Base-by-base conservation (phyloP, 2,113 vertebrate species). In the Uropsilus gracilis region DNA sequence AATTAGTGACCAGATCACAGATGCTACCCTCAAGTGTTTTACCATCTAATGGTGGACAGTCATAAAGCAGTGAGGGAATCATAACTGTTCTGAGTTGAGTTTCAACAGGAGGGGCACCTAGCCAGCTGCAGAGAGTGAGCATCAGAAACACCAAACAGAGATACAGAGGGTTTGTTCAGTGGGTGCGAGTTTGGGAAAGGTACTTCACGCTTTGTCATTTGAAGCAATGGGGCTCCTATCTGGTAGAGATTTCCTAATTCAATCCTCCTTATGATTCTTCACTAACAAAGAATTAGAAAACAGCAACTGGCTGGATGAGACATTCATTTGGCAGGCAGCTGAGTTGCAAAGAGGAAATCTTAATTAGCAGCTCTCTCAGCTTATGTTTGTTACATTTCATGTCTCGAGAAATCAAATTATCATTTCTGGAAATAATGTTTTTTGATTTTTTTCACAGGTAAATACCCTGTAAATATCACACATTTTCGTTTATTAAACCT, bases 301-400 rank as follows among this genome's bases (percentile, higher is more conserved):
- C 50, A 68, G 53, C 66, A 81, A 28, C 71, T 22, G 76, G 50
- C 34, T 55, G 2, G 17, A 32, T 18, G 59, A 84, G 39, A 28
- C 50, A 24, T 32, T 8, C 42, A 39, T 26, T 53, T 86, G 69
- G 44, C 89, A 92, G 71, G 57, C 44, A 42, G 42, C 42, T 82
- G 28, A 91, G 63, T n/a, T 83, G 94, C 82, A 76, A 91, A 84
- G 63, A 72, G 88, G 87, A 80, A 68, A 63, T 90, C 59, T 85
- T 94, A 90, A 94, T 85, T 66, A 93, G 84, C 77, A 44, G 39
- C 30, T 77, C 48, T 57, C 34, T 77, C 55, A 76, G 61, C n/a
- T 92, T 77, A 10, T 61, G 63, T 86, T 61, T 93, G 55, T 77
- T 86, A 75, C 14, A 34, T 78, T 69, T 64, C 50, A 8, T 66